A percentile compares a stretch with the other conserved stretches of the same genome.
Conservation (phyloP, 53 echinoderm and acorn worm species). For the Echinarachnius parma region DNA sequence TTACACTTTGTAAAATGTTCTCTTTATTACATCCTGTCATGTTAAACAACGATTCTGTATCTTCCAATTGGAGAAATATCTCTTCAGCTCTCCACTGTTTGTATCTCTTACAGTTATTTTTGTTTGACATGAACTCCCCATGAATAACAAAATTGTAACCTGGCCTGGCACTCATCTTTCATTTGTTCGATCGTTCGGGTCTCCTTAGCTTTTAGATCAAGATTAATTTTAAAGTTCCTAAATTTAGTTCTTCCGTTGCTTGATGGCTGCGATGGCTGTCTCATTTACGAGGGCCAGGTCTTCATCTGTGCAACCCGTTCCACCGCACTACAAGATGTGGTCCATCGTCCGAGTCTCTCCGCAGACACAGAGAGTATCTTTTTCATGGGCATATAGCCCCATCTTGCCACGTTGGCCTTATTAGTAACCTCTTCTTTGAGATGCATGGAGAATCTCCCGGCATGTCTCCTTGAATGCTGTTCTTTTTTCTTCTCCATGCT, state of each 20-base stretch:
- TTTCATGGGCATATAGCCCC: no score
- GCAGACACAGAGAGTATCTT: no score
- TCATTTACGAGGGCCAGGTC: no score
- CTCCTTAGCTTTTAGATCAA: no score
- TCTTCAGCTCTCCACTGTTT: not conserved
- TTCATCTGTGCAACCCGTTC: no score
- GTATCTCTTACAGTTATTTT: not conserved
- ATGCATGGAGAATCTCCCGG: not conserved
- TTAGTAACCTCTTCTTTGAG: slow-evolving; percentile 1
- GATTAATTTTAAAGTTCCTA: no score
- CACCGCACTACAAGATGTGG: no score
- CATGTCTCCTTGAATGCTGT: not conserved
- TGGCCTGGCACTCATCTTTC: not conserved
- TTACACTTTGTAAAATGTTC: not conserved
- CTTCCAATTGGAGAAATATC: not conserved
- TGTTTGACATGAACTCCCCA: not conserved
- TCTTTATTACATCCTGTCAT: not conserved
- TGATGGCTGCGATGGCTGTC: no score
- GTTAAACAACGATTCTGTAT: not conserved
- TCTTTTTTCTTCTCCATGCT: not conserved
- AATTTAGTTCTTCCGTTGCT: no score
- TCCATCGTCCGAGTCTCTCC: no score
- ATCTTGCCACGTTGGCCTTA: no score
- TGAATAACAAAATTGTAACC: not conserved
- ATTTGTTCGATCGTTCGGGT: no score